phyloP scores from a whole-genome alignment of 2,113 vertebrate species.

The Athene noctua region DNA sequence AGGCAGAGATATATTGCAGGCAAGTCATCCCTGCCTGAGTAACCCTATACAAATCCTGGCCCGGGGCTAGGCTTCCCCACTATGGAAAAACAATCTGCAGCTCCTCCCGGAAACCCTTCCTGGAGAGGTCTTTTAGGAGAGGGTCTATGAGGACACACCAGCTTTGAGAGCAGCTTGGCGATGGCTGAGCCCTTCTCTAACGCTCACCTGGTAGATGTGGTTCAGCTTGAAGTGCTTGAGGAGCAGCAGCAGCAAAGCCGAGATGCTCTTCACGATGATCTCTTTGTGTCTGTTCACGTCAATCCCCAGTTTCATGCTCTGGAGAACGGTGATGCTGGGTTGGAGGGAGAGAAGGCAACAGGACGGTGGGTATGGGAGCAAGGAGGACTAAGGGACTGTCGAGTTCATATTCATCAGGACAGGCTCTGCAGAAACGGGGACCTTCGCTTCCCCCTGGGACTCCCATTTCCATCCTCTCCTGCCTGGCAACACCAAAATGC shows the following conservation, averaged over 20 bases:
- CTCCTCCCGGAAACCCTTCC: background rate
- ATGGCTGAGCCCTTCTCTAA: accelerated
- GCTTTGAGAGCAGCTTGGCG: background rate
- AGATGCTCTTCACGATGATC: conserved; percentile 96
- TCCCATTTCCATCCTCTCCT: background rate
- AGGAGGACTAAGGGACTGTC: background rate
- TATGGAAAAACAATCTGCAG: accelerated
- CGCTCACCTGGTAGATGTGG: conserved; percentile 91
- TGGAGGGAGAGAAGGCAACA: background rate
- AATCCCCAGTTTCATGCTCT: conserved; percentile 97
- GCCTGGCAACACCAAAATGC: background rate
- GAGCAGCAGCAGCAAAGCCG: conserved; percentile 87
- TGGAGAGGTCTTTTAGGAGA: background rate
- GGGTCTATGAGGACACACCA: accelerated
- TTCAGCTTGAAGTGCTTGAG: conserved; percentile 97
- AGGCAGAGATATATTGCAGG: background rate
- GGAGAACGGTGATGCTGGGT: conserved; percentile 89
- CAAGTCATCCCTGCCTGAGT: background rate
- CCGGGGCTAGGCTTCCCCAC: background rate
- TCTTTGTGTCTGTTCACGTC: conserved; percentile 98
- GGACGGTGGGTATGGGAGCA: background rate
- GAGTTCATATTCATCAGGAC: background rate
- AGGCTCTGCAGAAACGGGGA: background rate
- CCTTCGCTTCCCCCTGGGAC: accelerated
- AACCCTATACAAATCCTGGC: background rate